Conservation (phyloP, 2,888 invertebrate genomes). For the Allacma fusca region DNA sequence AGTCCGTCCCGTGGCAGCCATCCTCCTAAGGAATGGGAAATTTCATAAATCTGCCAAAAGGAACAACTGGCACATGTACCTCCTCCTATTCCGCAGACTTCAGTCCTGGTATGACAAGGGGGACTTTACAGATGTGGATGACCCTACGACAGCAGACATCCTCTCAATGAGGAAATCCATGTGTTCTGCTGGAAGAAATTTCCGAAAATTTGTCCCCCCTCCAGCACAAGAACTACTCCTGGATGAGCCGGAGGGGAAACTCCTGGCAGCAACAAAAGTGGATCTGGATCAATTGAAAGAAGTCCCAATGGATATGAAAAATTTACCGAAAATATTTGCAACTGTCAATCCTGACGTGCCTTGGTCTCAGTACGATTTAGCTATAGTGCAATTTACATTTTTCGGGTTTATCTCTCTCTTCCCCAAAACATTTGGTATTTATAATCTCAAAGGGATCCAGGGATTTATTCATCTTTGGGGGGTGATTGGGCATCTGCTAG, state of each 20-base stretch:
- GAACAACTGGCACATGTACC: constrained; percentile 41
- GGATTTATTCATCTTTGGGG: constrained; percentile 61
- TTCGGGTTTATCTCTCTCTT: constrained; percentile 55
- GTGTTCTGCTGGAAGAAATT: constrained; percentile 55
- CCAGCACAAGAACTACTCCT: constrained; percentile 56
- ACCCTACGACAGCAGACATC: constrained; percentile 46
- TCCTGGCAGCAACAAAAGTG: constrained; percentile 47
- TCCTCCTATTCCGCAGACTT: constrained; percentile 31
- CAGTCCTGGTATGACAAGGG: constrained; percentile 40
- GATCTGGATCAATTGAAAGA: constrained; percentile 42
- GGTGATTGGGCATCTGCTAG: constrained; percentile 53
- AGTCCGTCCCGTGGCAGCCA: constrained; percentile 56
- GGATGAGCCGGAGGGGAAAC: constrained; percentile 47
- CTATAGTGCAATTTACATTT: constrained; percentile 57
- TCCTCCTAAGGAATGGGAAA: constrained; percentile 55
- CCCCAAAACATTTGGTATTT: constrained; percentile 58
- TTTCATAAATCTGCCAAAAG: constrained; percentile 39
- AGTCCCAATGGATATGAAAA: constrained; percentile 42
- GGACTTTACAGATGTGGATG: constrained; percentile 34
- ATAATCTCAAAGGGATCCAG: constrained; percentile 47
- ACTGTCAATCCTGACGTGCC: constrained; percentile 60
- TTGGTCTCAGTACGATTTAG: constrained; percentile 59
- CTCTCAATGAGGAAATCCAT: constrained; percentile 46
- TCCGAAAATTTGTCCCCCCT: constrained; percentile 57
- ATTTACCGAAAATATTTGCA: constrained; percentile 55